Base-by-base conservation (phyloP, 2,888 invertebrate genomes). In the Plebejus anna region DNA sequence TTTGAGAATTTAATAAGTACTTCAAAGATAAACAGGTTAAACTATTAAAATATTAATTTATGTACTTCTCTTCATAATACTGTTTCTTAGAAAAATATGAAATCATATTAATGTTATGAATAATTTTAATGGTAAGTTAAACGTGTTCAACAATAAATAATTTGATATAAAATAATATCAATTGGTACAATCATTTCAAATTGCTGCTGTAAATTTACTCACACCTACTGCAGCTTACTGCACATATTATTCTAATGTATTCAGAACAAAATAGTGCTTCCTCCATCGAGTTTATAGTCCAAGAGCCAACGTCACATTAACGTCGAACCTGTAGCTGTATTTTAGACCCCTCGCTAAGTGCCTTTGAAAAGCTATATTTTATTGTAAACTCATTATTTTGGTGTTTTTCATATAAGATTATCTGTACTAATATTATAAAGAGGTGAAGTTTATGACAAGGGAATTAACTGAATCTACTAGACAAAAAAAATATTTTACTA, bases 171-270 rank as follows among this genome's bases (percentile, higher is more conserved):
- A 28, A 61, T 61, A 61, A 61, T 61, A 28, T 61, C 22, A 22
- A 22, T 22, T n/a, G 6, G 22, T 22, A 22, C 22, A 7, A 59
- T 22, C 22, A 59, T 55, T 55, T 55, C 16, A 66, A 66, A 32
- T 66, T 66, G 61, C 61, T 32, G 11, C 66, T 66, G 66, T 36
- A 66, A 66, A 36, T 36, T 32, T 11, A 66, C 16, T 66, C 13
- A 66, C 66, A 66, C 16, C 32, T 32, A 66, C 61, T 9, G 2
- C 2, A 66, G 28, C 66, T 72, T 76, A 36, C 73, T 77, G 13
- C 71, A 57, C 7, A 59, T 78, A 76, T 57, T 66, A 22, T 75
- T 78, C 47, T 72, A 70, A 76, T 76, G 78, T 72, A 76, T 77
- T 78, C 72, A 72, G 6, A 71, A n/a, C 70, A 71, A 61, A 55